phyloP scores from a whole-genome alignment of 2,113 vertebrate genomes.

The Oenanthe oenanthe region DNA sequence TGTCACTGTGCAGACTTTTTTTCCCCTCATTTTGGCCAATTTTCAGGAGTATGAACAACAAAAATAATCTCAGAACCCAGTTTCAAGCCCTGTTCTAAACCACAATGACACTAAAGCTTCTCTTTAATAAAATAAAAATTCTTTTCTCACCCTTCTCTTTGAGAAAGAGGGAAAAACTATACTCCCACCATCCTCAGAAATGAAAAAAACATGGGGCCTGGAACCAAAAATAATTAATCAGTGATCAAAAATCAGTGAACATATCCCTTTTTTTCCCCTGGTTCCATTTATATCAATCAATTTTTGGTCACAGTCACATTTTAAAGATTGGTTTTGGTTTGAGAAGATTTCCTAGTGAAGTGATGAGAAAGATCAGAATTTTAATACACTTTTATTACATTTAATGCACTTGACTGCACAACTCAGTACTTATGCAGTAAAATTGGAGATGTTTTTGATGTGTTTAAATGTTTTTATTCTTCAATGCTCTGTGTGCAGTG shows the following conservation, averaged over 20 bases:
- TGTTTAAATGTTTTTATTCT: neutral
- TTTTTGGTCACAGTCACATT: neutral
- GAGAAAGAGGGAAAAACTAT: neutral
- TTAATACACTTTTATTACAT: no score
- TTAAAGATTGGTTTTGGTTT: neutral
- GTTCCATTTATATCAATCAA: neutral
- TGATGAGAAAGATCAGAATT: neutral
- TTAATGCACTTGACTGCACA: neutral
- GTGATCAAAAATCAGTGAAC: neutral
- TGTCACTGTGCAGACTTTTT: neutral
- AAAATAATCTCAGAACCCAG: neutral
- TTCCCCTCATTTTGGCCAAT: fast-evolving
- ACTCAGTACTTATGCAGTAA: neutral
- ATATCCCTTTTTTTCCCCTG: fast-evolving
- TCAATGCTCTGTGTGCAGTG: fast-evolving
- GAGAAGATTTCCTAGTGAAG: neutral
- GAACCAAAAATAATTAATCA: neutral
- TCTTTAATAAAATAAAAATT: neutral
- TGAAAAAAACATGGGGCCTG: neutral
- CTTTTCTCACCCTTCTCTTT: neutral
- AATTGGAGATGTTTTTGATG: neutral
- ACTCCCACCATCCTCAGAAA: neutral
- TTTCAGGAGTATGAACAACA: neutral
- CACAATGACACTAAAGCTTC: neutral
- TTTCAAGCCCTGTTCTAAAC: neutral